Evolutionary conservation across 2,888 invertebrate genomes (phyloP), one percentile per base, ranked within the genome.

Genomic region (Drosophila kokeensis): DNA sequence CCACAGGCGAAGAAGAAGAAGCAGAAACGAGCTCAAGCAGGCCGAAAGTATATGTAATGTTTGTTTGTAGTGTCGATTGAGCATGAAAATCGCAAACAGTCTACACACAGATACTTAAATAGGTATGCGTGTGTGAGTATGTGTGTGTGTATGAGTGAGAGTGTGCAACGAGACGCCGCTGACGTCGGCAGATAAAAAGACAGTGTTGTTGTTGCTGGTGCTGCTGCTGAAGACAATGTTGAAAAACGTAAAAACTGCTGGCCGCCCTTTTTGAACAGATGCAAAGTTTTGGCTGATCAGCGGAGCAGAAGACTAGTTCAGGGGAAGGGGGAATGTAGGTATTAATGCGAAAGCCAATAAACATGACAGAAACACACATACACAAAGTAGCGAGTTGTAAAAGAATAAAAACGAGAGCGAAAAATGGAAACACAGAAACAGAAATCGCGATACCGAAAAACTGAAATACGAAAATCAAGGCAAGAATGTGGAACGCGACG

Each of bases 401-500:
- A 52, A 70, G 62, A 61, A 55, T 87, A 76, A 69, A 88, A 87
- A 83, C 80, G 89, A 90, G 87, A 87, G 90, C 90, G 87, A 90
- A 87, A 45, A 90, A 85, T 77, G 69, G 74, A 89, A 90, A 89
- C 27, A 45, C 24, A 45, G 24, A 24, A 45, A 45, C 80, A 73
- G 66, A 72, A 82, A 85, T 70, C 54, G 82, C 72, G 69, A 80
- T 81, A 76, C 73, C 64, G 24, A 66, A 67, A 68, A 54, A 53
- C 53, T 38, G 54, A 60, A 66, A 65, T 40, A 58, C 73, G 66
- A 72, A 70, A 65, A 64, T 67, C 76, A 79, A 79, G 83, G 72
- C 75, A 89, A 90, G 87, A 89, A 89, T 89, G 90, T 89, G 90
- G 90, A 89, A 90, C 89, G 67, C 74, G 57, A 71, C 55, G 71